A percentile compares a stretch with the other conserved stretches of the same genome.
Conservation (phyloP, 2,797 vertebrate species). For the Pseudochirops corinnae region DNA sequence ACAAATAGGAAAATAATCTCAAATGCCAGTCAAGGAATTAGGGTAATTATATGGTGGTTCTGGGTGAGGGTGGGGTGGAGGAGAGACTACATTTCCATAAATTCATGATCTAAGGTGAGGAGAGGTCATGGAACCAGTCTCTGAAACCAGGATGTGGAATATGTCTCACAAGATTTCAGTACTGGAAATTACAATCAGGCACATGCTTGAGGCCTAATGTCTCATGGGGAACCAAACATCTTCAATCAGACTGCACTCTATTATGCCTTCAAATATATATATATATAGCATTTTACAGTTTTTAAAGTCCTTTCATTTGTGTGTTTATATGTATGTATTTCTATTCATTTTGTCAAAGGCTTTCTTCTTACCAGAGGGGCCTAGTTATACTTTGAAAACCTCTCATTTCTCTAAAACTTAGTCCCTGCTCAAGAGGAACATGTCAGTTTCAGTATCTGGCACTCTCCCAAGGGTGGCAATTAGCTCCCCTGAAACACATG, state of each 20-base stretch:
- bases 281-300: not conserved
- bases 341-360: not conserved
- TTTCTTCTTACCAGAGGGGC: not conserved
- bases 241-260: not conserved
- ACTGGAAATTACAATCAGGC: not conserved
- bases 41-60: not conserved
- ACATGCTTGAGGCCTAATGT: not conserved
- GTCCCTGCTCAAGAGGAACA: not conserved
- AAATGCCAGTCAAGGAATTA: not conserved
- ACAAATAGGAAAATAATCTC: not conserved
- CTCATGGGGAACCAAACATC: not conserved
- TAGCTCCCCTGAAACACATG: not conserved
- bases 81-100: not conserved
- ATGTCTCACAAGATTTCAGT: not conserved
- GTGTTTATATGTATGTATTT: not conserved
- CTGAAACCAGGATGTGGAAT: not conserved
- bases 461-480: not conserved
- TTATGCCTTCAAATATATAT: not conserved
- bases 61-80: not conserved
- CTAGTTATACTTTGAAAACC: not conserved
- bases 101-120: not conserved
- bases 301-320: not conserved
- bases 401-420: not conserved
- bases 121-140: not conserved
- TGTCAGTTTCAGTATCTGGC: not conserved